phyloP scores from a whole-genome alignment of 2,888 invertebrate genomes.

The Pogonocherus hispidulus region DNA sequence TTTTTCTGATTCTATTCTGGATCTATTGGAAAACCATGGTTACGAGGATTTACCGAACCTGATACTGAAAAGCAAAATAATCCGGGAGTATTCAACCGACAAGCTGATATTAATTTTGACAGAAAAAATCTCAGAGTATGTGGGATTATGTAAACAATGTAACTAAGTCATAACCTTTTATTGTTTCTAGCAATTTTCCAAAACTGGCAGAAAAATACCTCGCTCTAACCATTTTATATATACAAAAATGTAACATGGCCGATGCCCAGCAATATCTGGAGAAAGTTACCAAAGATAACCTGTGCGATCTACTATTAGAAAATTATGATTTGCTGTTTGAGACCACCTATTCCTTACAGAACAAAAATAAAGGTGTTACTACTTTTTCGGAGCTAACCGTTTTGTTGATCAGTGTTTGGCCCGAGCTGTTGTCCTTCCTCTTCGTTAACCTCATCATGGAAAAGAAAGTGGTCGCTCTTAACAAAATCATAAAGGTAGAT shows the following conservation, averaged over 20 bases:
- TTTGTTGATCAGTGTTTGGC: constrained; percentile 69
- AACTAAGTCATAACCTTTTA: background rate
- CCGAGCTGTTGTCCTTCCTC: constrained; percentile 68
- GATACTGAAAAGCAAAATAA: constrained; percentile 70
- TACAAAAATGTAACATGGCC: constrained; percentile 70
- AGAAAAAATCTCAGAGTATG: constrained; percentile 59
- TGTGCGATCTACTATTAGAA: constrained; percentile 66
- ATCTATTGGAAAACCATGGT: constrained; percentile 65
- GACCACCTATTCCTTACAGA: constrained; percentile 61
- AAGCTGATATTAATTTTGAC: constrained; percentile 70
- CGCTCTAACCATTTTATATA: constrained; percentile 70
- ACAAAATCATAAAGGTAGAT: constrained; percentile 66
- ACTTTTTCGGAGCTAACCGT: constrained; percentile 73
- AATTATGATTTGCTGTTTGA: constrained; percentile 72
- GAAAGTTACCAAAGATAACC: constrained; percentile 65
- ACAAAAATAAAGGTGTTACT: constrained; percentile 63
- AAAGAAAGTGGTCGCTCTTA: constrained; percentile 66
- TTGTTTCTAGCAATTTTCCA: constrained; percentile 40
- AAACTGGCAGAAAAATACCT: constrained; percentile 66
- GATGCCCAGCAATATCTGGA: constrained; percentile 69
- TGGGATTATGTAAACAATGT: constrained; percentile 16
- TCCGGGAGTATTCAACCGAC: constrained; percentile 73
- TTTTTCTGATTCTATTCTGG: constrained; percentile 67
- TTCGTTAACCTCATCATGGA: constrained; percentile 69
- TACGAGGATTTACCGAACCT: constrained; percentile 69